Evolutionary conservation across 2,888 invertebrate genomes (phyloP), one percentile per base, ranked within the genome.

Genomic region (Temnothorax rugatulus): DNA sequence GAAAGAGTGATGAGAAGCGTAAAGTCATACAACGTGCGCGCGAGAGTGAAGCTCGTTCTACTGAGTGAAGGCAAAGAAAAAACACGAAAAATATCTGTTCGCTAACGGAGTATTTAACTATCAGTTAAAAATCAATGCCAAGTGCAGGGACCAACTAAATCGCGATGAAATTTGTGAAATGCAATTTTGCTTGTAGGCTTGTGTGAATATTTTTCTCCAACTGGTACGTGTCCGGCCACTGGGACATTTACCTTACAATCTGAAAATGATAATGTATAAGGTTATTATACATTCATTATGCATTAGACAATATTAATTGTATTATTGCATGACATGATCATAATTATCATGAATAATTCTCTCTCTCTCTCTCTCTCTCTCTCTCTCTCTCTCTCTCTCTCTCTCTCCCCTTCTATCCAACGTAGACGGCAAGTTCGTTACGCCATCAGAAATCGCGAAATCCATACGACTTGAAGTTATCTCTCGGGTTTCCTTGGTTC

Each of bases 91-190:
- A 76, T 54, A 25, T 18, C 52, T 47, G 50, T 50, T 50, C 25
- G 59, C 44, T 77, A 68, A 69, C 69, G 59, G 47, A 38, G 73
- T 71, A 71, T 79, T 79, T 68, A 77, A 54, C 52, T 15, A 34
- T 68, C 25, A 18, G 25, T 41, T n/a, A 15, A 66, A 66, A 66
- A 66, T 25, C 52, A 66, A 18, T 18, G 38, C 38, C 41, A 29
- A 41, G 57, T 59, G 44, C 44, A 50, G 66, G n/a, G 41, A 44
- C 25, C 41, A 77, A 68, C 54, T 54, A 44, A 77, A 68, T 68
- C 41, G 77, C 29, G 77, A 77, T 52, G 25, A 38, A 77, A 77
- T 68, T 77, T 77, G 44, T 69, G 44, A 77, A 66, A 68, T 77
- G 41, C 29, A 77, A 77, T 57, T 77, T 77, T 44, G 21, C 34